Conservation (phyloP, 1,140 invertebrate genomes). For the Neotoxoptera formosana region DNA sequence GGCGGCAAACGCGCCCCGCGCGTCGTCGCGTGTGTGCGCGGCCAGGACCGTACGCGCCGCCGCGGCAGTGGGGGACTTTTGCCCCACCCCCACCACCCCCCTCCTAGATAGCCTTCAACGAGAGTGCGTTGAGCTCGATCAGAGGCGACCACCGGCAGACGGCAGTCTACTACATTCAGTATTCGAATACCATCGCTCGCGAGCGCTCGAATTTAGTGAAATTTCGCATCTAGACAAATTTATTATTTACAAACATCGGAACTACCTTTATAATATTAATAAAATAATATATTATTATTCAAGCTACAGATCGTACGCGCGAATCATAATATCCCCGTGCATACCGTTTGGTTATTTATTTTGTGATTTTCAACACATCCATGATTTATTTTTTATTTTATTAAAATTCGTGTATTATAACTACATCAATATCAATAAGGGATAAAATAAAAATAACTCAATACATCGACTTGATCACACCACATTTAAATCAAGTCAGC, state of each 20-base stretch:
- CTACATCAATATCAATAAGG: not conserved
- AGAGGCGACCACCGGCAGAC: conserved; percentile 25
- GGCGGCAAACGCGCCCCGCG: not conserved
- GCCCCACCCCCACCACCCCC: not conserved
- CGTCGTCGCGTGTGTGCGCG: not conserved
- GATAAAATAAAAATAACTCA: not conserved
- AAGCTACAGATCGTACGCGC: not conserved
- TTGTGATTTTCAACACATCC: not conserved
- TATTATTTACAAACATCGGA: not conserved
- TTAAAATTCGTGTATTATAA: not conserved
- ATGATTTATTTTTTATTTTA: not conserved
- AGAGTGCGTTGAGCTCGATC: conserved; percentile 57
- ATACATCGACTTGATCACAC: not conserved
- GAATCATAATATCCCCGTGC: not conserved
- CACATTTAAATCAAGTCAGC: not conserved
- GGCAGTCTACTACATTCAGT: conserved; percentile 44
- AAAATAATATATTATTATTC: not conserved
- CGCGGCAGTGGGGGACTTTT: conserved; percentile 27
- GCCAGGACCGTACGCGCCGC: not conserved
- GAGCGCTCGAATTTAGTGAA: not conserved
- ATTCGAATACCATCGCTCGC: not conserved
- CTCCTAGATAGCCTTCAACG: not conserved
- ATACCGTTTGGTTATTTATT: not conserved
- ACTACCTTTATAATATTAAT: not conserved
- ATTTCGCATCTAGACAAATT: not conserved